Percentiles rank a stretch among this genome's conserved stretches.
Conservation (phyloP, 2,113 vertebrate species). For the Psilopogon haemacephalus region DNA sequence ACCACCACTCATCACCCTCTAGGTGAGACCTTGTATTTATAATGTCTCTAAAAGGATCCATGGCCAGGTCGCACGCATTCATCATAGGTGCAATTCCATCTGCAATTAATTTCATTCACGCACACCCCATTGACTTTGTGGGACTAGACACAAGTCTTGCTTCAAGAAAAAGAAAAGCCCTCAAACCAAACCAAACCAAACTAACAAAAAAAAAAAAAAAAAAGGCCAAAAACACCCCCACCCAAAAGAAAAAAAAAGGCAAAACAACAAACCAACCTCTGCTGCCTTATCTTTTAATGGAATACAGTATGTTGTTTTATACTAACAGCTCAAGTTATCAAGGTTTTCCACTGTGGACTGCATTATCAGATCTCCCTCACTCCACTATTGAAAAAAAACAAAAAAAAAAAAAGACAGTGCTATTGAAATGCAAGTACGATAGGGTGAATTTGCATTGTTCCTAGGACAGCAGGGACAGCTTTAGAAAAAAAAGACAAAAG, state of each 20-base stretch:
- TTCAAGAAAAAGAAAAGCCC: not conserved
- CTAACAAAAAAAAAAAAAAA: too few species aligned
- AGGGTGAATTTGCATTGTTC: slow-evolving; percentile 13
- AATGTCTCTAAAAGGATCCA: not conserved
- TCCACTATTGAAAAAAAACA: not conserved
- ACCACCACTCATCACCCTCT: not conserved
- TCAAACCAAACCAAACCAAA: too few species aligned
- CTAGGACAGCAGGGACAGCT: not conserved
- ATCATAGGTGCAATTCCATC: not conserved
- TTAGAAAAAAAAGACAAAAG: not conserved
- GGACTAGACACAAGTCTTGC: not conserved
- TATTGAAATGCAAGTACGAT: slow-evolving; percentile 33
- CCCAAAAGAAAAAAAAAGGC: not conserved
- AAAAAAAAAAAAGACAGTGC: not conserved
- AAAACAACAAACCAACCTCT: not conserved
- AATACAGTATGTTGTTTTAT: not conserved
- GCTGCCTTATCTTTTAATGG: slow-evolving; percentile 25
- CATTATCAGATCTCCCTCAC: slow-evolving; percentile 17
- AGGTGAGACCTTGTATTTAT: not conserved
- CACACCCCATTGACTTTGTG: not conserved
- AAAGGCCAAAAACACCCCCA: too few species aligned
- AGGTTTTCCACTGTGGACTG: not conserved
- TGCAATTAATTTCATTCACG: not conserved
- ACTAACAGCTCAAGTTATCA: slow-evolving; percentile 20
- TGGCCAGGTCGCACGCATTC: not conserved